Conservation (phyloP, 2,113 vertebrate genomes). For the Macquaria ambigua region DNA sequence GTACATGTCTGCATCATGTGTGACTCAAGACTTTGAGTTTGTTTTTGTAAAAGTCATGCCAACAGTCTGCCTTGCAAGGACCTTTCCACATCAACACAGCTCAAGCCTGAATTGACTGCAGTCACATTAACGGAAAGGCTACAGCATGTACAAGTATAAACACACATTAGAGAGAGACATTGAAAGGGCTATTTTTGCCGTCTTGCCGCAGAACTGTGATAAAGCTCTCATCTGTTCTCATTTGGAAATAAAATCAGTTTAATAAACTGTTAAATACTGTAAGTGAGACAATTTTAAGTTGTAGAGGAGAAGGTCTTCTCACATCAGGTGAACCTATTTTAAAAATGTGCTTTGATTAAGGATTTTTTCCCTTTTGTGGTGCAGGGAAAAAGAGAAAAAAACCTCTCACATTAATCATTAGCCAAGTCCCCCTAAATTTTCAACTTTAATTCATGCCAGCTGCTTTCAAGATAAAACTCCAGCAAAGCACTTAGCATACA, state of each 20-base stretch:
- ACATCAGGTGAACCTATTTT: neutral
- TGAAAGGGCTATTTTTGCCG: neutral
- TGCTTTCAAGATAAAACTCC: neutral
- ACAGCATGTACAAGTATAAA: conserved; percentile 4
- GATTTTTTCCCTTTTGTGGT: neutral
- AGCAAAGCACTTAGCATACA: neutral
- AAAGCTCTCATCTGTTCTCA: conserved; percentile 1
- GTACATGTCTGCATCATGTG: neutral
- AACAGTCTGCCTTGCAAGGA: neutral
- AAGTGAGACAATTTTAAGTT: conserved; percentile 2
- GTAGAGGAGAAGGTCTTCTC: neutral
- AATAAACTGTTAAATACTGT: conserved; percentile 22
- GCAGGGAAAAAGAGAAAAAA: neutral
- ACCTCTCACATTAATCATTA: neutral
- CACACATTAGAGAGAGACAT: neutral
- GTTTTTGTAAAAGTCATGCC: neutral
- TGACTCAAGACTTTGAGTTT: neutral
- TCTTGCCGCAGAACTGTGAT: neutral
- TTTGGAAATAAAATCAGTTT: conserved; percentile 8
- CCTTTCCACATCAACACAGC: conserved; percentile 17
- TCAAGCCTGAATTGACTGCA: neutral
- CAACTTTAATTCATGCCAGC: neutral
- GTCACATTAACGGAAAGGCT: neutral
- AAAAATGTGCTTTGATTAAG: neutral
- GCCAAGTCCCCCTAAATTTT: neutral